Evolutionary conservation across 2,888 invertebrate genomes (phyloP).

Genomic region (Sminthurinus aureus): DNA sequence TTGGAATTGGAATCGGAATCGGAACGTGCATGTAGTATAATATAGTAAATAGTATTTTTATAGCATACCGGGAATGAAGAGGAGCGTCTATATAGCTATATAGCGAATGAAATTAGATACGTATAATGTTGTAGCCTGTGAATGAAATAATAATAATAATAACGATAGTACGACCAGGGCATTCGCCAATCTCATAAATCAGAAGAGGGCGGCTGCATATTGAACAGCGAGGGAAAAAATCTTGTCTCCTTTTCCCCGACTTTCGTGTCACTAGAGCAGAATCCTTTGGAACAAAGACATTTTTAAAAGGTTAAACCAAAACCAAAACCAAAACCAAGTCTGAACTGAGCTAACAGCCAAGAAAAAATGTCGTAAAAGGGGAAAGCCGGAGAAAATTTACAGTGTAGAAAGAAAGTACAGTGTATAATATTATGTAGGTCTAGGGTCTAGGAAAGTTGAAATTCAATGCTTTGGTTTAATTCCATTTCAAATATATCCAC

Average conservation of each 20-base stretch:
- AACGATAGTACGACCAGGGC: conserved; percentile 47
- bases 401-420: too few relatives aligned
- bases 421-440: background rate
- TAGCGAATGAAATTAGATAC: conserved; percentile 50
- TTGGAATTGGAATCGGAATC: background rate
- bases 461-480: too few relatives aligned
- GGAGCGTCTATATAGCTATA: background rate
- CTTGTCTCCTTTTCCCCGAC: conserved; percentile 38
- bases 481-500: background rate
- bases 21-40: background rate
- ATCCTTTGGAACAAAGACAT: conserved; percentile 38
- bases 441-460: too few relatives aligned
- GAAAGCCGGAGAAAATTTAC: background rate
- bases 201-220: conserved; percentile 47
- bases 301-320: conserved; percentile 25
- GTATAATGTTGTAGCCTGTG: conserved; percentile 47
- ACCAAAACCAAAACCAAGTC: background rate
- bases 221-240: conserved; percentile 41
- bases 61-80: background rate
- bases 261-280: conserved; percentile 13
- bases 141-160: conserved; percentile 47
- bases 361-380: background rate
- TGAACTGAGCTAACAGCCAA: background rate
- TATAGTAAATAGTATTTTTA: background rate
- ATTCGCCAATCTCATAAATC: conserved; percentile 49